phyloP scores from a whole-genome alignment of 2,888 invertebrate species.

The Drosophila prolongata region DNA sequence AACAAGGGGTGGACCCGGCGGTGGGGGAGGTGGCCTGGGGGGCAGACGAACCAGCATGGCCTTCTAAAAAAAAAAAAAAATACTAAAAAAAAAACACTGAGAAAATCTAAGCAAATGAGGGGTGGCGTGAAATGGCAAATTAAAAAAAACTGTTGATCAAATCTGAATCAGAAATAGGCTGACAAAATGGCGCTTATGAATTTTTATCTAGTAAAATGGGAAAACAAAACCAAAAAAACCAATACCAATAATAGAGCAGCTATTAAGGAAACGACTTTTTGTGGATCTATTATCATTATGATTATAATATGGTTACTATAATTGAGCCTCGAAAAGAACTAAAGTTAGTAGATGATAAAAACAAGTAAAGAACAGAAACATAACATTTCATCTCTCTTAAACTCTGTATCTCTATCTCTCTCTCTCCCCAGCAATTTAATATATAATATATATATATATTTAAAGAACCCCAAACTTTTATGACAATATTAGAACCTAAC shows the following conservation, averaged over 20 bases:
- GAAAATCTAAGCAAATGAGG: background rate
- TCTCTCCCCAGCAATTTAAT: conserved; percentile 17
- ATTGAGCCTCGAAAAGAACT: conserved; percentile 42
- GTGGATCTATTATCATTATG: conserved; percentile 37
- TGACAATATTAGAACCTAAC: conserved; percentile 76
- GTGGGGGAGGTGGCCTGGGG: conserved; percentile 67
- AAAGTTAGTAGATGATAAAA: conserved; percentile 30
- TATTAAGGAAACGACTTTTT: conserved; percentile 48
- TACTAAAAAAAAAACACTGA: background rate
- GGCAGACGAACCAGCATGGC: conserved; percentile 84
- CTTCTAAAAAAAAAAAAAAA: conserved; percentile 63
- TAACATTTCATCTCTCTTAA: conserved; percentile 32
- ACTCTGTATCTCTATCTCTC: conserved; percentile 13
- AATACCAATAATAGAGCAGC: conserved; percentile 29
- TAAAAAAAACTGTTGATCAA: conserved; percentile 34
- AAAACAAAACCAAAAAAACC: conserved; percentile 13
- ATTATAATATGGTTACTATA: conserved; percentile 47
- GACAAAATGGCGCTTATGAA: conserved; percentile 75
- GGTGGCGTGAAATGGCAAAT: conserved; percentile 10
- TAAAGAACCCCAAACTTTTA: conserved; percentile 60
- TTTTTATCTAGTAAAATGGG: conserved; percentile 51
- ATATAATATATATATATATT: conserved; percentile 10
- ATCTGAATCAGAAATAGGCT: conserved; percentile 57
- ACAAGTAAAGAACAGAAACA: conserved; percentile 22
- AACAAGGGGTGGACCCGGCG: conserved; percentile 76